phyloP scores from a whole-genome alignment of 2,113 vertebrate species.

The Chionomys nivalis region DNA sequence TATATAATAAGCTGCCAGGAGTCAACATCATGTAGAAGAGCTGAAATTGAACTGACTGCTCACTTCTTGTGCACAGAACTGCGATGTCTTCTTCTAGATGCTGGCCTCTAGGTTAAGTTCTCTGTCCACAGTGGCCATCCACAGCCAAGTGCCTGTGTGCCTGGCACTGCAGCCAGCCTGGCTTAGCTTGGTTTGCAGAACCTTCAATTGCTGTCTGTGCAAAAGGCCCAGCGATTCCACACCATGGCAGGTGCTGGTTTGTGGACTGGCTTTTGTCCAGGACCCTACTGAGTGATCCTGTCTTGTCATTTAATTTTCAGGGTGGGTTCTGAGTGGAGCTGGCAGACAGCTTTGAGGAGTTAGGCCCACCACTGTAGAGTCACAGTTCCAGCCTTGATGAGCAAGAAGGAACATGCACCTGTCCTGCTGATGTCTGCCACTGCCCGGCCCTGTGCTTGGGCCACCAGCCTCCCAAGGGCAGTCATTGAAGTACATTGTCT shows the following conservation, averaged over 20 bases:
- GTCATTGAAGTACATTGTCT: background rate
- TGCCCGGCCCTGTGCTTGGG: background rate
- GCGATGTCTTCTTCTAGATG: background rate
- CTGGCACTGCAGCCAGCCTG: background rate
- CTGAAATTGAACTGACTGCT: background rate
- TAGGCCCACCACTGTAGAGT: background rate
- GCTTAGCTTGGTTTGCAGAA: background rate
- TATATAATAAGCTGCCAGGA: background rate
- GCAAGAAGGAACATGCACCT: background rate
- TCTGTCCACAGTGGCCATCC: background rate
- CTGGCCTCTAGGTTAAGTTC: background rate
- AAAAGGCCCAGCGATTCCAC: background rate
- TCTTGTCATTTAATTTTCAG: background rate
- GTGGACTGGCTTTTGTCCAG: background rate
- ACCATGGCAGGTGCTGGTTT: background rate
- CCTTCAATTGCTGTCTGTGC: background rate
- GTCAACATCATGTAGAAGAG: background rate
- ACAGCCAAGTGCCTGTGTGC: background rate
- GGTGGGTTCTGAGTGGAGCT: background rate
- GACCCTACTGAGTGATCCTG: background rate
- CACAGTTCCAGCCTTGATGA: background rate
- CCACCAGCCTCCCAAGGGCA: background rate
- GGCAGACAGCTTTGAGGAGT: constrained; percentile 25
- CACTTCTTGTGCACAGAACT: background rate
- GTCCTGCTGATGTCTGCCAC: background rate